Conservation (phyloP, 23 tunicate genomes). For the Styela plicata region DNA sequence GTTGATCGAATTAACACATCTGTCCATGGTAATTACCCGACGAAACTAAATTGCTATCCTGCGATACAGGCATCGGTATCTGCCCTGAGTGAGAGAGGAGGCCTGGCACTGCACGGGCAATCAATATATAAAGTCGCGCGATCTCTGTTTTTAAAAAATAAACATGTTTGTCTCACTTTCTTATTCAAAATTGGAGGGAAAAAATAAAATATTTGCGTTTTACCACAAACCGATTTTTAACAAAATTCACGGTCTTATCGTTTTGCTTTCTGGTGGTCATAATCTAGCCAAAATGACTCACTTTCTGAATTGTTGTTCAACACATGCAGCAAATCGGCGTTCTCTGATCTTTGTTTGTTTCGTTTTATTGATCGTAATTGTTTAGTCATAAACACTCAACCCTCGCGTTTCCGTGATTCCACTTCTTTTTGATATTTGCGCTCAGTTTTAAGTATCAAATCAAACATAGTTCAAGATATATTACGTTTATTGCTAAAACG, state of each 20-base stretch:
- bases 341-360: background rate
- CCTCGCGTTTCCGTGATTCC: background rate
- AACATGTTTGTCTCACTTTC: too few relatives aligned
- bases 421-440: background rate
- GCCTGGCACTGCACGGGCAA: too few relatives aligned
- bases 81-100: too few relatives aligned
- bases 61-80: too few relatives aligned
- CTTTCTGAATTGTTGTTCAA: background rate
- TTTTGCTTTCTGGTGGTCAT: background rate
- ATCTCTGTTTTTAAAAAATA: too few relatives aligned
- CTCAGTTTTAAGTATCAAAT: background rate
- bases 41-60: too few relatives aligned
- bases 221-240: background rate
- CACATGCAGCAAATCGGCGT: background rate
- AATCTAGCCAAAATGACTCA: background rate
- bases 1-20: too few relatives aligned
- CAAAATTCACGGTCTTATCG: background rate
- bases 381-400: background rate
- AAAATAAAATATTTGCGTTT: too few relatives aligned
- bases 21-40: too few relatives aligned
- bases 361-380: background rate
- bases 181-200: too few relatives aligned
- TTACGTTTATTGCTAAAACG: too few relatives aligned
- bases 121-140: too few relatives aligned
- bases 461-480: background rate